Evolutionary conservation across 2,113 vertebrate genomes (phyloP).

Genomic region (Platysternon megacephalum): DNA sequence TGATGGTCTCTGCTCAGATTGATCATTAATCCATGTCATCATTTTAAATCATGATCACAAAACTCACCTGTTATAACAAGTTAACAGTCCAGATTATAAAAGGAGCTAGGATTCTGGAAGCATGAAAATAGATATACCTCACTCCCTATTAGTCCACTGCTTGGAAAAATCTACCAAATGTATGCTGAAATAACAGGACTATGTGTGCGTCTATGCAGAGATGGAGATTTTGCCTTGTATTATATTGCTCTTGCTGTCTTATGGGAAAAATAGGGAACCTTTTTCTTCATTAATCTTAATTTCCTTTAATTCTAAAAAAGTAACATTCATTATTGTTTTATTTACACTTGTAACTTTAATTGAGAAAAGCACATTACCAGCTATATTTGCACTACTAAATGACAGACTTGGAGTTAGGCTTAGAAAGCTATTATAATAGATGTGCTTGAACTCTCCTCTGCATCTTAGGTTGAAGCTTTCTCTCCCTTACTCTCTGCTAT

Average conservation of each 20-base stretch:
- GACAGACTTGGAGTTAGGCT: neutral
- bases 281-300: neutral
- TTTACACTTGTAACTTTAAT: slow-evolving; percentile 27
- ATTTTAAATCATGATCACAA: neutral
- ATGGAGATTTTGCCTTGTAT: neutral
- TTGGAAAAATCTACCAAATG: neutral
- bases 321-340: slow-evolving; percentile 37
- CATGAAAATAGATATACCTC: neutral
- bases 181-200: slow-evolving; percentile 23
- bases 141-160: neutral
- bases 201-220: neutral
- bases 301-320: slow-evolving; percentile 35
- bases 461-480: neutral
- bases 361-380: slow-evolving; percentile 28
- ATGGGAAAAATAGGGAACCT: neutral
- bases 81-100: neutral
- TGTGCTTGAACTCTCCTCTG: neutral
- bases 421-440: slow-evolving; percentile 9
- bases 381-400: slow-evolving; percentile 2
- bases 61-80: neutral
- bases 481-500: neutral
- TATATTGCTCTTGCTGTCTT: neutral
- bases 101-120: neutral
- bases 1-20: neutral
- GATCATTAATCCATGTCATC: neutral